phyloP scores from a whole-genome alignment of 2,888 invertebrate genomes.

The Orthosia gracilis region DNA sequence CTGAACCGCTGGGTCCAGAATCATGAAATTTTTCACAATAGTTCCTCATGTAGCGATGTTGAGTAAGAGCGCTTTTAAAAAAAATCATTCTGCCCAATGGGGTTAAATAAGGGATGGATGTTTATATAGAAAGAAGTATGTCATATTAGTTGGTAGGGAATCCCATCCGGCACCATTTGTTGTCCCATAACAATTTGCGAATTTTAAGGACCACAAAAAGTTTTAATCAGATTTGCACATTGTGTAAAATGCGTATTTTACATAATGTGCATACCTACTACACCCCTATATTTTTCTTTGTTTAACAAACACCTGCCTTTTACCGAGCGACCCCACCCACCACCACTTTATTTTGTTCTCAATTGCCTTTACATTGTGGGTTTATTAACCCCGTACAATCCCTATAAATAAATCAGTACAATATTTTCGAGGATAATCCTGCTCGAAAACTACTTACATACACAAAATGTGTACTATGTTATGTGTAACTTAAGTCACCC shows the following conservation, averaged over 20 bases:
- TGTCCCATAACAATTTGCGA: neutral
- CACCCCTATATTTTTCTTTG: constrained; percentile 7
- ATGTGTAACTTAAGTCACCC: constrained; percentile 12
- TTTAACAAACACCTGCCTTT: constrained; percentile 30
- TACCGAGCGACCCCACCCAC: constrained; percentile 20
- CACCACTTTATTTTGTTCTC: constrained; percentile 9
- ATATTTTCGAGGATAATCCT: constrained; percentile 11
- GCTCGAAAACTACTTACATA: constrained; percentile 23
- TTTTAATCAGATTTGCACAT: neutral
- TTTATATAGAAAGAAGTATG: no score
- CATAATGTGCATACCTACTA: no score
- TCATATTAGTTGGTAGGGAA: no score
- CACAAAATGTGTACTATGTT: neutral
- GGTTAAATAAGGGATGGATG: no score
- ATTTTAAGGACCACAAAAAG: neutral
- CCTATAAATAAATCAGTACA: constrained; percentile 20
- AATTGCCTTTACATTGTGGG: neutral
- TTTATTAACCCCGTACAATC: constrained; percentile 6
- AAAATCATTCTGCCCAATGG: no score
- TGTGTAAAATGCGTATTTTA: neutral
- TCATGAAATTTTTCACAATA: no score
- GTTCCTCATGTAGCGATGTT: no score
- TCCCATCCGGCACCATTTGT: no score
- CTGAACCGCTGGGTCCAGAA: no score
- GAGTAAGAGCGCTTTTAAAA: no score